These are phyloP conservation scores for Anastrepha obliqua DNA, from an alignment of 1,140 invertebrate genomes.

Conservation along the genomic window DNA sequence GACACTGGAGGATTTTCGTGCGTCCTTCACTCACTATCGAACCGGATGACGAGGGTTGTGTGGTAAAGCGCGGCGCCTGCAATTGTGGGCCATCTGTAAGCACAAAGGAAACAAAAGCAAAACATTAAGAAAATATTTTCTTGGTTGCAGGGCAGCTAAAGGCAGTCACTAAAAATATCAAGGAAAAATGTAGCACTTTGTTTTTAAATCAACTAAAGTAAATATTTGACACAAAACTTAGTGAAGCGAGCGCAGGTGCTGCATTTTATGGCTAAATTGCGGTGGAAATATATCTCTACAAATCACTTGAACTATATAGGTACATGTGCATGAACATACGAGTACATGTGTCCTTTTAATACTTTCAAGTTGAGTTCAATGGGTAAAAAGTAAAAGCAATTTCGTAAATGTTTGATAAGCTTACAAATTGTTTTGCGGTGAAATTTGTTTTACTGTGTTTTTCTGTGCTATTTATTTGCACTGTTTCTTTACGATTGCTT, in stretches of 20 bases:
- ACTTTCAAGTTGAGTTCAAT: background rate
- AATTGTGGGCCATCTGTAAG: conserved; percentile 73
- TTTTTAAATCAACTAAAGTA: too few species aligned
- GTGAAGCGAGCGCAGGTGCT: background rate
- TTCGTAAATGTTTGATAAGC: conserved; percentile 11
- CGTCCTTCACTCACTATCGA: conserved; percentile 89
- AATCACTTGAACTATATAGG: background rate
- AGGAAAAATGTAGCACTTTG: too few species aligned
- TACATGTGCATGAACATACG: too few species aligned
- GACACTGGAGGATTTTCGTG: conserved; percentile 92
- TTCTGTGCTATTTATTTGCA: background rate
- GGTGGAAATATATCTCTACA: background rate
- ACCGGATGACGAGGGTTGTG: conserved; percentile 86
- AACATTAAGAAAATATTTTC: conserved; percentile 9
- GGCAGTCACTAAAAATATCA: too few species aligned
- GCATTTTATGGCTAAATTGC: conserved; percentile 11
- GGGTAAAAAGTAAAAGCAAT: background rate
- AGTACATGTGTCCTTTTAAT: background rate
- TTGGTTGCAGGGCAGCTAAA: too few species aligned
- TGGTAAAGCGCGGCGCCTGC: conserved; percentile 89
- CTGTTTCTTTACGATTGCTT: background rate
- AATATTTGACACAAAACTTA: background rate
- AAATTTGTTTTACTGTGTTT: background rate
- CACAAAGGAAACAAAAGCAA: conserved; percentile 49
- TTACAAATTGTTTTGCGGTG: background rate